Evolutionary conservation across 2,797 vertebrate genomes (phyloP).

Genomic region (Furcifer pardalis): DNA sequence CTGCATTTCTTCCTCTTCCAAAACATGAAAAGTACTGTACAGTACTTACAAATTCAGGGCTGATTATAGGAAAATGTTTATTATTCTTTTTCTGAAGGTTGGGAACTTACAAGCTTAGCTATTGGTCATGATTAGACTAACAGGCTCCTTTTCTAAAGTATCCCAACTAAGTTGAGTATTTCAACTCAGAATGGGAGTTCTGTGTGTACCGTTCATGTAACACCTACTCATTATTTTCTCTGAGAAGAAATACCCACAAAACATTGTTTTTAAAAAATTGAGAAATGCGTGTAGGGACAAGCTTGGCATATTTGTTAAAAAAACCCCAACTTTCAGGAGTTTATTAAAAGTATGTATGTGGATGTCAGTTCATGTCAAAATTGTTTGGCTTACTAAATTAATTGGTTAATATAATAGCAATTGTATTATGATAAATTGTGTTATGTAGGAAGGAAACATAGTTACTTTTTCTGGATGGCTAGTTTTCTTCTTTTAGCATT

Average conservation of each 20-base stretch:
- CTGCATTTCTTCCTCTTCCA: no score
- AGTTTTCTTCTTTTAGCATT: not conserved
- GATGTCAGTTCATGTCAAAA: not conserved
- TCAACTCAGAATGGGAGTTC: not conserved
- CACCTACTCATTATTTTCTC: no score
- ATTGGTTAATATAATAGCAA: constrained; percentile 3
- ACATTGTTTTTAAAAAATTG: not conserved
- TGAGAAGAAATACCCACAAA: not conserved
- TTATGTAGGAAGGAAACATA: not conserved
- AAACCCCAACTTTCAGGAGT: not conserved
- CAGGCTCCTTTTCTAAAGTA: no score
- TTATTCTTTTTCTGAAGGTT: no score
- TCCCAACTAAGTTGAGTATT: no score
- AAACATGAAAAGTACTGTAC: no score
- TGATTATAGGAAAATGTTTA: no score
- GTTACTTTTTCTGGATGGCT: not conserved
- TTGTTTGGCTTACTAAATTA: not conserved
- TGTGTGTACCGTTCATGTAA: not conserved
- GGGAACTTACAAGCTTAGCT: no score
- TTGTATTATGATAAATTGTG: not conserved
- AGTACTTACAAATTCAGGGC: no score
- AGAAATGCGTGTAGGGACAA: not conserved
- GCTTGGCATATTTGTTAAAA: not conserved
- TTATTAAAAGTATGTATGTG: not conserved
- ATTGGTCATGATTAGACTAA: no score